Evolutionary conservation across 37 sponge, comb jelly and placozoan species (phyloP), one percentile per base, ranked within the genome.

Genomic region (Ephydatia muelleri): DNA sequence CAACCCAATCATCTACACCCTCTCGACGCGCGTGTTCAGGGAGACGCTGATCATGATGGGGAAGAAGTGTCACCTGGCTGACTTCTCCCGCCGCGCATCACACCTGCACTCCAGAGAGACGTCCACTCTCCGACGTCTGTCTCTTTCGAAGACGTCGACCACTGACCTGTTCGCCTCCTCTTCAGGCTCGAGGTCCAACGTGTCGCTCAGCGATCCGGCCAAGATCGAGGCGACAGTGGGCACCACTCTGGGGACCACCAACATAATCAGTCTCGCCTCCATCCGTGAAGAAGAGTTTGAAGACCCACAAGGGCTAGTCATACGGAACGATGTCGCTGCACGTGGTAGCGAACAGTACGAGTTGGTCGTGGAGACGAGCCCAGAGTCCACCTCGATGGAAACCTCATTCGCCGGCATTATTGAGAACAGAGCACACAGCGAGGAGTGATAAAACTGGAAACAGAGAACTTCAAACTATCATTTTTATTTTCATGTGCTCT

Each of bases 1-100:
- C 37, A 91, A 95, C 70, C 96, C 96, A 32, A 40, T 95, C 64
- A 83, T 95, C 27, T 95, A 95, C 80, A 80, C 88, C 66, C 76
- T 95, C 28, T 82, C 89, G 23, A 88, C 88, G 2, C 57, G 65
- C 32, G 80, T 28, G 3, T 95, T 95, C 87, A 75, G 87, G n/a
- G 80, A 88, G 29, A 89, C 89, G 40, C 26, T 89, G 28, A 16
- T 82, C n/a, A 37, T 68, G 19, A 36, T 83, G 26, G 67, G 86
- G 36, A 78, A 43, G 66, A 78, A 81, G 75, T 79, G 83, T 72
- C 81, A 84, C 9, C 26, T 89, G 49, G 16, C 57, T 1, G 19
- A 57, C 19, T 13, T 57, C 16, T 5, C 16, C 57, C 0, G 16
- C 19, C 57, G 57, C 16, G 19, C 16, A 57, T 57, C 57, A 19